Evolutionary conservation across 2,113 vertebrate species (phyloP).

Genomic region (Vulpes ferrilata): DNA sequence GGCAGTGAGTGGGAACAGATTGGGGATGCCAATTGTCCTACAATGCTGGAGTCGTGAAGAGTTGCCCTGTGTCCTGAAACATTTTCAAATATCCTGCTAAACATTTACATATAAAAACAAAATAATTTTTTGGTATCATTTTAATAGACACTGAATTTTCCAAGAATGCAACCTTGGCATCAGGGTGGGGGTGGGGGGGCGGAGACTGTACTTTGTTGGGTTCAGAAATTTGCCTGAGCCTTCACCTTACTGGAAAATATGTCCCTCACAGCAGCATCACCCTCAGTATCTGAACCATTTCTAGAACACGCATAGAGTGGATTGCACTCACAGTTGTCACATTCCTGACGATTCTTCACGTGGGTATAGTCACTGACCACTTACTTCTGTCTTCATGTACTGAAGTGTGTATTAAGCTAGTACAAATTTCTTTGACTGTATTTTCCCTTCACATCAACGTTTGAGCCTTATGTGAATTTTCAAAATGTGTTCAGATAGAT

Average conservation of each 20-base stretch:
- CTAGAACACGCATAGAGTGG: fast-evolving
- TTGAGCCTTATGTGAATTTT: not conserved
- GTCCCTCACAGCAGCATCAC: not conserved
- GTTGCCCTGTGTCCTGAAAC: not conserved
- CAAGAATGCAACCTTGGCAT: not conserved
- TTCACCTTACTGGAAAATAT: not conserved
- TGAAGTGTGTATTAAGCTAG: not conserved
- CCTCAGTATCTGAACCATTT: not conserved
- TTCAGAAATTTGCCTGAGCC: not conserved
- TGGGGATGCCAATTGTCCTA: not conserved
- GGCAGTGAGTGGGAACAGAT: too few species aligned
- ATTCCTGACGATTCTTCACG: not conserved
- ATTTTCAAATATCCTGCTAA: not conserved
- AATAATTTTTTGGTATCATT: not conserved
- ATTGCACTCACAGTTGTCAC: not conserved
- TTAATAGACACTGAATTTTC: not conserved
- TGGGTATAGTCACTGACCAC: not conserved
- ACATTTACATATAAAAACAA: not conserved
- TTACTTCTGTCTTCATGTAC: not conserved
- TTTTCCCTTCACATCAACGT: not conserved
- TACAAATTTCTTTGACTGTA: not conserved
- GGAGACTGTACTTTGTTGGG: not conserved
- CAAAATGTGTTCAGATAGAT: not conserved
- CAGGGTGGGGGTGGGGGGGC: fast-evolving
- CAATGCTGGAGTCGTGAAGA: not conserved